phyloP scores from a whole-genome alignment of 2,888 invertebrate species.

The Drosophila falleni region DNA sequence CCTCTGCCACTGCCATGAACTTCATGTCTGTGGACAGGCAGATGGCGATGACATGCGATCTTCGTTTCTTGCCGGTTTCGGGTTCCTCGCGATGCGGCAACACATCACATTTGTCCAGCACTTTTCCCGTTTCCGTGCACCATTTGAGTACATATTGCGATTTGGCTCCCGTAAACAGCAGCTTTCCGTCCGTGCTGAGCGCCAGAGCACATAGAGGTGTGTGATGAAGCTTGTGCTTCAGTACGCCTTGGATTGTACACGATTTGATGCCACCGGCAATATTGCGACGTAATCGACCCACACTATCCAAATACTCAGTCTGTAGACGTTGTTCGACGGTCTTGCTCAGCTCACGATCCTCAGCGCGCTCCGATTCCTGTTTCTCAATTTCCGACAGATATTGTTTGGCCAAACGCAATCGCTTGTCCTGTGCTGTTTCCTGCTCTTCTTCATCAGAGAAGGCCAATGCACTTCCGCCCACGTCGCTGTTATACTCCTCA shows the following conservation, averaged over 20 bases:
- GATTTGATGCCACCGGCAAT: conserved; percentile 89
- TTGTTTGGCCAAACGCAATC: conserved; percentile 94
- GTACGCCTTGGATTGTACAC: conserved; percentile 85
- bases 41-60: conserved; percentile 87
- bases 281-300: conserved; percentile 91
- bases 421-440: conserved; percentile 96
- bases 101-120: conserved; percentile 87
- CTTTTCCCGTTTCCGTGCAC: conserved; percentile 88
- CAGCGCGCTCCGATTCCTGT: conserved; percentile 90
- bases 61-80: conserved; percentile 75
- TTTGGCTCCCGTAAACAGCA: conserved; percentile 94
- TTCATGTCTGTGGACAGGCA: conserved; percentile 92
- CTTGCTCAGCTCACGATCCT: conserved; percentile 88
- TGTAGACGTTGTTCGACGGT: conserved; percentile 90
- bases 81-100: conserved; percentile 84
- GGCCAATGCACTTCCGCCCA: conserved; percentile 74
- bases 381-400: conserved; percentile 94
- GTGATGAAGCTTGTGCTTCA: conserved; percentile 92
- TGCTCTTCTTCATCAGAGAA: conserved; percentile 84
- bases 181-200: conserved; percentile 90
- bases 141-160: conserved; percentile 95
- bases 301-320: conserved; percentile 94
- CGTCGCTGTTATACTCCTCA: conserved; percentile 87
- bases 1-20: conserved; percentile 92
- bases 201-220: conserved; percentile 93